These are phyloP conservation scores for Cinara cedri DNA, from an alignment of 2,888 invertebrate genomes.

Conservation along the genomic window DNA sequence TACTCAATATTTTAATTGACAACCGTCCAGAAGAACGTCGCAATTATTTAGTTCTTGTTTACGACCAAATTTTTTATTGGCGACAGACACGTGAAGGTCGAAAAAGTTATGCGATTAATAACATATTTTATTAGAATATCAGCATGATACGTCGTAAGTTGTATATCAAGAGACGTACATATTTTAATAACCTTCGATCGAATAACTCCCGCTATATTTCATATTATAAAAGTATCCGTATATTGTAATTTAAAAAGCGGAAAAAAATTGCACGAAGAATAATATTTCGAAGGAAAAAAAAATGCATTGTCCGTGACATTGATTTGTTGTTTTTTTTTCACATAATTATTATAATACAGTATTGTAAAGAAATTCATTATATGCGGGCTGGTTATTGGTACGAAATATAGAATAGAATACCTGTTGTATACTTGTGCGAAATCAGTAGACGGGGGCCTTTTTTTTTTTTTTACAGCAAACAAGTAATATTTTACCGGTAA, in stretches of 20 bases:
- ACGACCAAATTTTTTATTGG: neutral
- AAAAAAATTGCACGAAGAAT: neutral
- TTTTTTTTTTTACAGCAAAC: no score
- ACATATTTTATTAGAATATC: neutral
- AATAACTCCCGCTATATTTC: no score
- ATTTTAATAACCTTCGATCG: neutral
- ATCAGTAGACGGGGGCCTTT: no score
- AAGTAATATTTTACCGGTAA: no score
- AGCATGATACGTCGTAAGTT: constrained; percentile 16
- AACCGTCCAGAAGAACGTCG: no score
- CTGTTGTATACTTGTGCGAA: no score
- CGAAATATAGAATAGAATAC: no score
- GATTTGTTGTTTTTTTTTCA: neutral
- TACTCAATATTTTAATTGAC: no score
- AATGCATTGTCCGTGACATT: no score
- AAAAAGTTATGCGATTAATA: neutral
- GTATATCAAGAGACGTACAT: constrained; percentile 4
- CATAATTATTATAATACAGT: neutral
- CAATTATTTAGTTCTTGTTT: no score
- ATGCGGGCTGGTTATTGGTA: neutral
- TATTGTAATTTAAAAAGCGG: neutral
- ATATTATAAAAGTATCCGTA: neutral
- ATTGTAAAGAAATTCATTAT: neutral
- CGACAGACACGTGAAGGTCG: constrained; percentile 8
- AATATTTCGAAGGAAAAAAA: no score